Percentiles rank a stretch among this genome's conserved stretches.
These are phyloP conservation scores for Lepidochrysops patricia DNA, from an alignment of 2,888 invertebrate species.

Conservation along the genomic window DNA sequence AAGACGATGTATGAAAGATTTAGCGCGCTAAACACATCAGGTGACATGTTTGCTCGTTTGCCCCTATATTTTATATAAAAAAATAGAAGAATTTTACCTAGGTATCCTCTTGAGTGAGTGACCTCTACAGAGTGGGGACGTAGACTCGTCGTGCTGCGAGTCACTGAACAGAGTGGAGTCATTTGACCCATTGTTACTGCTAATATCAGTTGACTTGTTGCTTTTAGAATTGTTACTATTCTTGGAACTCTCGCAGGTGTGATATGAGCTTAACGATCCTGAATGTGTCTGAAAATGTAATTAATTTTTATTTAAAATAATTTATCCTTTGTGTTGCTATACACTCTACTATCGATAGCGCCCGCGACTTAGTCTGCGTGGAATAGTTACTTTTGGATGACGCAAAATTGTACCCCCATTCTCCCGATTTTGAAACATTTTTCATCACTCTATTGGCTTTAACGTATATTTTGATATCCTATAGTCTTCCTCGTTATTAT, in stretches of 20 bases:
- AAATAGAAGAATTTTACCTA: too few species aligned
- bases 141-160: slow-evolving; percentile 70
- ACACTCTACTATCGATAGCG: too few species aligned
- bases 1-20: too few species aligned
- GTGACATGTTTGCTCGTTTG: too few species aligned
- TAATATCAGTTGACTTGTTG: slow-evolving; percentile 62
- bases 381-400: too few species aligned
- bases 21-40: too few species aligned
- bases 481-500: too few species aligned
- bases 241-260: slow-evolving; percentile 67
- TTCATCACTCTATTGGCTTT: too few species aligned
- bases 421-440: not conserved
- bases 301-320: not conserved
- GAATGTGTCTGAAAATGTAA: slow-evolving; percentile 41
- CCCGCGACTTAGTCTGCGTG: too few species aligned
- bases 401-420: too few species aligned
- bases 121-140: slow-evolving; percentile 72
- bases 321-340: not conserved
- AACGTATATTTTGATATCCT: too few species aligned
- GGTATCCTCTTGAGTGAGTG: slow-evolving; percentile 65
- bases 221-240: slow-evolving; percentile 51
- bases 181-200: slow-evolving; percentile 56
- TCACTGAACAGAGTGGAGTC: slow-evolving; percentile 61
- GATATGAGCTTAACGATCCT: slow-evolving; percentile 55
- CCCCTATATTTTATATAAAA: too few species aligned